Evolutionary conservation across 1,140 invertebrate species (phyloP).

Genomic region (Pentalonia nigronervosa): DNA sequence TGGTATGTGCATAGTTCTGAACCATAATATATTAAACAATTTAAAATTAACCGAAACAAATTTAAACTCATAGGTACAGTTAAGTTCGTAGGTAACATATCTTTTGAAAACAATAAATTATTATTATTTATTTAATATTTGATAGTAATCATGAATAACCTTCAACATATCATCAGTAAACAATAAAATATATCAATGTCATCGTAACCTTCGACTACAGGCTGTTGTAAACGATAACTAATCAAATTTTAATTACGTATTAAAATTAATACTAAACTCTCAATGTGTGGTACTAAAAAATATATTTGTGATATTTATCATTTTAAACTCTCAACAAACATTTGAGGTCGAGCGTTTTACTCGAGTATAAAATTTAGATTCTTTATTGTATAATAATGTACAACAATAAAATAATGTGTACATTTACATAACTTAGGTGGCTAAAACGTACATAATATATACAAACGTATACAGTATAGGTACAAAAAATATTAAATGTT

Average conservation of each 20-base stretch:
- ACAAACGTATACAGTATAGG: neutral
- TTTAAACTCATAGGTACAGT: neutral
- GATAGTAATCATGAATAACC: neutral
- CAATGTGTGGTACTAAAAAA: neutral
- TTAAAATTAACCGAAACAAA: neutral
- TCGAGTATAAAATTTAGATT: neutral
- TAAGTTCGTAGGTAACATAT: neutral
- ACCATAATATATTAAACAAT: neutral
- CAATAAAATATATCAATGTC: slow-evolving; percentile 19
- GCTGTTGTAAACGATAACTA: neutral
- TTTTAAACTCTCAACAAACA: neutral
- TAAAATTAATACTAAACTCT: neutral
- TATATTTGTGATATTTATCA: neutral
- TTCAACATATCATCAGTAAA: neutral
- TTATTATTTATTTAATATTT: slow-evolving; percentile 11
- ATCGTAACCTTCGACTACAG: neutral
- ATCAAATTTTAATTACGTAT: neutral
- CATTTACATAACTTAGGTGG: neutral
- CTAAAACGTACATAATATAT: neutral
- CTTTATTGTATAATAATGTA: neutral
- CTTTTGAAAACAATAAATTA: neutral
- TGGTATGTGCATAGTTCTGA: slow-evolving; percentile 66
- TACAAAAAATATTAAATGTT: neutral
- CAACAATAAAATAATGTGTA: neutral
- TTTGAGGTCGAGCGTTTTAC: slow-evolving; percentile 1